Base-by-base conservation (phyloP, 2,888 invertebrate genomes). In the Icerya purchasi region DNA sequence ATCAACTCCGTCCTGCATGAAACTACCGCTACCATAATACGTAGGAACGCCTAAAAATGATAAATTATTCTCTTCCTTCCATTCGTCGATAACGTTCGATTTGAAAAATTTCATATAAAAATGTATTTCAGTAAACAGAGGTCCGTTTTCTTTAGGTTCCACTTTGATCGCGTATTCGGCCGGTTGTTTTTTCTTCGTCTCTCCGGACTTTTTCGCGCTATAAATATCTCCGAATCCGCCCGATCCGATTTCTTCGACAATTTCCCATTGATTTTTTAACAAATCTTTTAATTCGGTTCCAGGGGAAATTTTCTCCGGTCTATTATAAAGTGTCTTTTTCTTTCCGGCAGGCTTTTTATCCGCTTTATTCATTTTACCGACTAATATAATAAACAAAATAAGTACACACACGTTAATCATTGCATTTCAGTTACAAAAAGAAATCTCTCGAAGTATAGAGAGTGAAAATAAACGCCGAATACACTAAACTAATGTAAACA, bases 221-320 rank as follows among this genome's bases (percentile, higher is more conserved):
- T 94, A 94, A 66, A 94, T 91, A 70, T 90, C 87, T 1, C 94
- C 94, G 71, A 94, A 94, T 14, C 94, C 94, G 0, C 94, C 94
- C 60, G 82, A 77, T 0, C 93, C 94, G 62, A 94, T 88, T 0
- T 91, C 84, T 18, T 81, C 78, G 0, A 92, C 92, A 61, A 94
- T 76, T 64, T 79, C 79, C 93, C 93, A 96, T 69, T 82, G 77
- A 63, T 82, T 82, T 69, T 89, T 88, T 14, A 74, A 71, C 36
- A 83, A 70, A 72, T 93, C 91, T 50, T 77, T 77, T 50, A 96
- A 73, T 58, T 89, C 72, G 71, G 85, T 84, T 5, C 91, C 92
- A 55, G 72, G 69, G 3, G 84, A 80, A 64, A 89, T 78, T 19
- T 81, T 81, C 64, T 82, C 82, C 2, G 86, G 83, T n/a, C n/a